Evolutionary conservation across 2,888 invertebrate species (phyloP).

Genomic region (Hirtodrosophila duncani): DNA sequence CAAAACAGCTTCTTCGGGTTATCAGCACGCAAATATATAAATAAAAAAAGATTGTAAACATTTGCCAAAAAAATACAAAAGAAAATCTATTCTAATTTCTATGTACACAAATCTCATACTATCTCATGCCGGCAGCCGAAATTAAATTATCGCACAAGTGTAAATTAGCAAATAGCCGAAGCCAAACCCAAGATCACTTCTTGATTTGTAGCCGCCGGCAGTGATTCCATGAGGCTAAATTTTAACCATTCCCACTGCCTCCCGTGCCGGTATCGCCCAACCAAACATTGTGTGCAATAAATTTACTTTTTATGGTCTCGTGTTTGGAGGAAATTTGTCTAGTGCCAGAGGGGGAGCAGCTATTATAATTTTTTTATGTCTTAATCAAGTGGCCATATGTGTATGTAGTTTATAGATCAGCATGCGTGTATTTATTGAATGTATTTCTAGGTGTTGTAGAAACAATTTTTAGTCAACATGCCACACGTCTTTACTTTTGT

Average conservation of each 20-base stretch:
- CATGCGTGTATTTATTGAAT: not conserved
- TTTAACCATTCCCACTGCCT: too few species aligned
- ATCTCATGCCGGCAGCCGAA: slow-evolving; percentile 24
- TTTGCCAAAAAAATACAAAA: not conserved
- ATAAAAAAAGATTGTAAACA: not conserved
- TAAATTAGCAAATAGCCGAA: slow-evolving; percentile 48
- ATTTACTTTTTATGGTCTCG: slow-evolving; percentile 39
- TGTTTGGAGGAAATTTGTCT: slow-evolving; percentile 1
- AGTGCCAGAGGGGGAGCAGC: slow-evolving; percentile 6
- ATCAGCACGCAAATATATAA: not conserved
- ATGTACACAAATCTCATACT: too few species aligned
- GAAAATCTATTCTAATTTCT: slow-evolving; percentile 25
- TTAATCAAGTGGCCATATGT: slow-evolving; percentile 43
- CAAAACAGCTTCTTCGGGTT: too few species aligned
- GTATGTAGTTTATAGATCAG: slow-evolving; percentile 22
- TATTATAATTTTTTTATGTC: slow-evolving; percentile 47
- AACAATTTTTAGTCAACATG: too few species aligned
- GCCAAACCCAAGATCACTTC: slow-evolving; percentile 47
- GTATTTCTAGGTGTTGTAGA: too few species aligned
- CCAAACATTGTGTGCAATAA: too few species aligned
- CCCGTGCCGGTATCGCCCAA: too few species aligned
- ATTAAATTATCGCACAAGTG: slow-evolving; percentile 62
- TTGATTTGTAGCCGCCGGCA: slow-evolving; percentile 23
- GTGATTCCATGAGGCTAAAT: too few species aligned
- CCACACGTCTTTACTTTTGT: too few species aligned